Evolutionary conservation across 1,140 invertebrate genomes (phyloP).

Genomic region (Colletes latitarsis): DNA sequence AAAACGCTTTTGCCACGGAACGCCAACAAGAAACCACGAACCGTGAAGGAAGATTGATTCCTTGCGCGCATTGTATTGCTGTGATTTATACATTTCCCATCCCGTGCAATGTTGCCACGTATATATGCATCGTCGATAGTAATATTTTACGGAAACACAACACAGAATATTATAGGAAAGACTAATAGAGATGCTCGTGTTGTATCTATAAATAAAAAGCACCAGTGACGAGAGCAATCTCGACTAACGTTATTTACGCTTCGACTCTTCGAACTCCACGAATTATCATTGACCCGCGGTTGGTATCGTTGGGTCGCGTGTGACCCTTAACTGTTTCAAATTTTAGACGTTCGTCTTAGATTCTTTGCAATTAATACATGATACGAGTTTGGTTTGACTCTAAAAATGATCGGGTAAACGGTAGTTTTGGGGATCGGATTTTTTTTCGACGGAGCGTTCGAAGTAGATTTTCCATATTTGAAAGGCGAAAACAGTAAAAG

Average conservation of each 20-base stretch:
- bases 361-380: no score
- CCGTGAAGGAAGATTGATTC: conserved; percentile 52
- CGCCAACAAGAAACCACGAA: conserved; percentile 39
- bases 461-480: neutral
- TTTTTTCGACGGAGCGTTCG: neutral
- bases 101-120: conserved; percentile 1
- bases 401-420: neutral
- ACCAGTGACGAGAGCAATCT: no score
- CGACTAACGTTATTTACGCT: no score
- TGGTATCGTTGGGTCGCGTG: no score
- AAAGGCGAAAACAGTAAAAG: conserved; percentile 29
- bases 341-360: no score
- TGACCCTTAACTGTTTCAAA: no score
- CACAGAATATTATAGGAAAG: neutral
- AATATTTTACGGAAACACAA: neutral
- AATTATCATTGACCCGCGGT: no score
- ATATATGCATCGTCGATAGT: neutral
- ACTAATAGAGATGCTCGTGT: neutral
- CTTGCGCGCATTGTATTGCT: conserved; percentile 19
- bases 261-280: no score
- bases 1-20: conserved; percentile 49
- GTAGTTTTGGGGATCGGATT: neutral
- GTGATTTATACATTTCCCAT: conserved; percentile 47
- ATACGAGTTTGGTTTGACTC: no score
- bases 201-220: no score